A percentile compares a stretch with the other conserved stretches of the same genome.
These are phyloP conservation scores for Blomia tropicalis DNA, from an alignment of 2,888 invertebrate species.

Conservation along the genomic window DNA sequence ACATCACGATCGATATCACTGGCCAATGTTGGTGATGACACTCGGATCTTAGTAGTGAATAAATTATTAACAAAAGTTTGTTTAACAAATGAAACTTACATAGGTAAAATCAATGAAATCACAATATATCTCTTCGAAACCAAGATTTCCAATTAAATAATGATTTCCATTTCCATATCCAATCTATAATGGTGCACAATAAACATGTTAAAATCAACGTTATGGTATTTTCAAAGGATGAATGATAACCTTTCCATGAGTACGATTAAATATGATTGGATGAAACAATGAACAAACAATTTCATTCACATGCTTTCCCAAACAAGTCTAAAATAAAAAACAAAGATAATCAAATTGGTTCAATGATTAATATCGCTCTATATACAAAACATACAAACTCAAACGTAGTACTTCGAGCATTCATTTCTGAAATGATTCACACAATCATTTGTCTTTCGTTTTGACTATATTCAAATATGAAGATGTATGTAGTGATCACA, in stretches of 20 bases:
- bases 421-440: too few relatives aligned
- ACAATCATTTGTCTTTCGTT: too few relatives aligned
- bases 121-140: constrained; percentile 90
- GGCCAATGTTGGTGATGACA: constrained; percentile 52
- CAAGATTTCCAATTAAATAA: constrained; percentile 87
- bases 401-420: constrained; percentile 2
- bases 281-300: constrained; percentile 79
- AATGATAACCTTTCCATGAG: constrained; percentile 59
- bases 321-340: constrained; percentile 34
- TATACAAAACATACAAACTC: constrained; percentile 4
- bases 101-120: constrained; percentile 95
- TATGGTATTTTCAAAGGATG: background rate
- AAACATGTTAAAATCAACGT: constrained; percentile 1
- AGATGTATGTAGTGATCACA: too few relatives aligned
- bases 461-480: too few relatives aligned
- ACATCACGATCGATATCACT: constrained; percentile 46
- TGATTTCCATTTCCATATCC: constrained; percentile 80
- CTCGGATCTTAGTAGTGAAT: constrained; percentile 47
- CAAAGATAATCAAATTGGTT: background rate
- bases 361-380: background rate
- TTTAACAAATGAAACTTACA: constrained; percentile 40
- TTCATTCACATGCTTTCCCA: constrained; percentile 78
- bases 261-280: constrained; percentile 74
- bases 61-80: background rate
- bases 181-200: constrained; percentile 44